These are phyloP conservation scores for Vesta saturnalis DNA, from an alignment of 2,888 invertebrate genomes.

Conservation along the genomic window DNA sequence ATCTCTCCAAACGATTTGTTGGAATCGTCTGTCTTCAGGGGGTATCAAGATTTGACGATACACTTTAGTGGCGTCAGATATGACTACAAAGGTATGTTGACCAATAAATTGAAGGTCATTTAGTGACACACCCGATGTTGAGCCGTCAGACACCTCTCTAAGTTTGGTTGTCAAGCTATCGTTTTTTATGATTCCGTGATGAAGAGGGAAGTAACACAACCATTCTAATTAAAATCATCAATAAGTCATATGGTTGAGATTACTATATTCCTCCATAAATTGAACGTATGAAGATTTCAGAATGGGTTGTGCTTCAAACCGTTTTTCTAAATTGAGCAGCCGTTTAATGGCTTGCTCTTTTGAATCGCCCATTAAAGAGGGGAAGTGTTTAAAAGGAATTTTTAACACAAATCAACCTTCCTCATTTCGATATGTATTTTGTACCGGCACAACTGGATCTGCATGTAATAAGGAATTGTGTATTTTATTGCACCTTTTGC, in stretches of 20 bases:
- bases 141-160: conserved; percentile 2
- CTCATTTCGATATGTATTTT: neutral
- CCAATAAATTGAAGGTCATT: neutral
- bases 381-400: neutral
- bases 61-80: neutral
- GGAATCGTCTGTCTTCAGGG: neutral
- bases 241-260: neutral
- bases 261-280: neutral
- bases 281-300: neutral
- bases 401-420: neutral
- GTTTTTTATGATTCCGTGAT: neutral
- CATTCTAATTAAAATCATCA: conserved; percentile 17
- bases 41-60: neutral
- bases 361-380: neutral
- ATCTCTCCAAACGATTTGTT: conserved; percentile 4
- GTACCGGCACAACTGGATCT: no score
- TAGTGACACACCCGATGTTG: neutral
- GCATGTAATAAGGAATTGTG: no score
- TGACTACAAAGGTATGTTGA: neutral
- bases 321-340: neutral
- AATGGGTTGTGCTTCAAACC: neutral
- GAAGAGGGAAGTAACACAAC: neutral
- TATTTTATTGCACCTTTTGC: no score
- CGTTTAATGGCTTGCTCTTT: neutral
- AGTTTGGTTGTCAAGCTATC: neutral